A percentile compares a stretch with the other conserved stretches of the same genome.
phyloP scores from a whole-genome alignment of 2,888 invertebrate genomes.

The Chrysodeixis includens region DNA sequence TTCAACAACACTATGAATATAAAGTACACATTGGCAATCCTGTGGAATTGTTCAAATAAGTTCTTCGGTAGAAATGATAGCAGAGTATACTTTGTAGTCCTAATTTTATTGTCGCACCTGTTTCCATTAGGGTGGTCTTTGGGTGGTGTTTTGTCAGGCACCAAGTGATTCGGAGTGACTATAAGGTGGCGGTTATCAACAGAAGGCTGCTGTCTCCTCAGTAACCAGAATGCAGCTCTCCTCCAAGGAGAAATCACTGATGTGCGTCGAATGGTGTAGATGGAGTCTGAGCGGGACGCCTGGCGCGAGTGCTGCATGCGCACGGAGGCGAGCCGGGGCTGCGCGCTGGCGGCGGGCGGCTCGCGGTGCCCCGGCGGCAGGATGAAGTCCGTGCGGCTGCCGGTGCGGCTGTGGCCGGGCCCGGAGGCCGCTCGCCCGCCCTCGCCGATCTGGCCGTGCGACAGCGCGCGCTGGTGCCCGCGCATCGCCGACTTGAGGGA shows the following conservation, averaged over 20 bases:
- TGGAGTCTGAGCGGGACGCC: slow-evolving; percentile 96
- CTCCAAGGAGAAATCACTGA: slow-evolving; percentile 93
- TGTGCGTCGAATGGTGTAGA: slow-evolving; percentile 95
- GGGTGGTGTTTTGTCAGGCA: slow-evolving; percentile 94
- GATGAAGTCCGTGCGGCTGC: slow-evolving; percentile 96
- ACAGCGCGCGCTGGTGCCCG: slow-evolving; percentile 95
- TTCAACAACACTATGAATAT: slow-evolving; percentile 98
- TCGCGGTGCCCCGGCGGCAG: slow-evolving; percentile 96
- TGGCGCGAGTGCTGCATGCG: slow-evolving; percentile 93
- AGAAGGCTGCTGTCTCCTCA: slow-evolving; percentile 90
- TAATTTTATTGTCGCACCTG: slow-evolving; percentile 95
- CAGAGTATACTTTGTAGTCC: slow-evolving; percentile 98
- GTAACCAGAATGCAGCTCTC: slow-evolving; percentile 90
- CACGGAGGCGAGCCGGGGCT: slow-evolving; percentile 84
- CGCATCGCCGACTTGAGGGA: slow-evolving; percentile 93
- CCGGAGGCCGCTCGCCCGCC: slow-evolving; percentile 76
- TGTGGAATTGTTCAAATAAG: slow-evolving; percentile 98
- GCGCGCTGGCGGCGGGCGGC: slow-evolving; percentile 79
- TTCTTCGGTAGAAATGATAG: slow-evolving; percentile 98
- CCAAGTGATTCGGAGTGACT: slow-evolving; percentile 95
- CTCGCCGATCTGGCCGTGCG: slow-evolving; percentile 96
- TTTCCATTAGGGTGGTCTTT: slow-evolving; percentile 95
- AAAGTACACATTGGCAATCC: slow-evolving; percentile 99
- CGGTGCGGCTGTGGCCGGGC: slow-evolving; percentile 94
- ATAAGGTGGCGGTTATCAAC: slow-evolving; percentile 92